Percentiles rank a stretch among this genome's conserved stretches.
phyloP scores from a whole-genome alignment of 2,113 vertebrate genomes.

The Rynchops niger region DNA sequence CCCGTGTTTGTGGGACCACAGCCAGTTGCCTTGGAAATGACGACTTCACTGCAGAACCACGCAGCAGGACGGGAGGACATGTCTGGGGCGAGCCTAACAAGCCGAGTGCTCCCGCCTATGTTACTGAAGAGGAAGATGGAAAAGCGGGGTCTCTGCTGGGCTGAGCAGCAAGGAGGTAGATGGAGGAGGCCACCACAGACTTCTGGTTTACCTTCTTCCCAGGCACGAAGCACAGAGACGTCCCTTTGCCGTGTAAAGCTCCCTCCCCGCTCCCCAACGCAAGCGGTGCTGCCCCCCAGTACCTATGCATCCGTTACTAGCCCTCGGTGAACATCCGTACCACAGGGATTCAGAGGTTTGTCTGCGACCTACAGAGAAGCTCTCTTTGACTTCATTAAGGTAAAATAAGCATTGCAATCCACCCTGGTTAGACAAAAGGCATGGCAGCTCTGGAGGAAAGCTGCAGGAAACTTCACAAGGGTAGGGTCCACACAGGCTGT shows the following conservation, averaged over 20 bases:
- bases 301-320: background rate
- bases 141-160: rapidly evolving
- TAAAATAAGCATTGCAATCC: background rate
- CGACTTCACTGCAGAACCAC: constrained; percentile 4
- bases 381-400: background rate
- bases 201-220: background rate
- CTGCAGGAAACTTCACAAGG: background rate
- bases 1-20: constrained; percentile 54
- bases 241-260: background rate
- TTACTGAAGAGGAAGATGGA: background rate
- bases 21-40: constrained; percentile 72
- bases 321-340: background rate
- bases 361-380: background rate
- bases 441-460: background rate
- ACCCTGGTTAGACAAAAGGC: background rate
- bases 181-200: background rate
- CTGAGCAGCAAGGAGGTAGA: background rate
- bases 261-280: background rate
- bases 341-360: background rate
- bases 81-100: background rate
- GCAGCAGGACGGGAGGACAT: background rate
- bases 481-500: background rate
- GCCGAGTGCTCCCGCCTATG: background rate
- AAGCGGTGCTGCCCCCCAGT: background rate
- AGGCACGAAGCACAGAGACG: background rate